phyloP scores from a whole-genome alignment of 2,113 vertebrate species.

The Progne subis region DNA sequence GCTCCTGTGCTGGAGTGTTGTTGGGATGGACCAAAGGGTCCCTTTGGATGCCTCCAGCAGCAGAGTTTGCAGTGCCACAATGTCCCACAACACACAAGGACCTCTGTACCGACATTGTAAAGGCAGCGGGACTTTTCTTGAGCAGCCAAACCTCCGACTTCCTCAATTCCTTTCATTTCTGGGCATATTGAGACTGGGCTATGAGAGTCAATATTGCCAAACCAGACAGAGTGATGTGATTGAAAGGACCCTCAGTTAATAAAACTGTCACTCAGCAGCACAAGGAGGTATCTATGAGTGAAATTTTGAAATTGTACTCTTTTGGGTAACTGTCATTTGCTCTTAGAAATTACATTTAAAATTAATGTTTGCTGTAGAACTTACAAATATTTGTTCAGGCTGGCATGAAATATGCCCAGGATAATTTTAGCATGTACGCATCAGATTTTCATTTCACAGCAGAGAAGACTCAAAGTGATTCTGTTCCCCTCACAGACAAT shows the following conservation, averaged over 20 bases:
- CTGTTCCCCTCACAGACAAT: not conserved
- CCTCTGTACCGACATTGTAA: not conserved
- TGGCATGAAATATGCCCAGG: not conserved
- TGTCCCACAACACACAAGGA: not conserved
- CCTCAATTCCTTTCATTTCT: conserved; percentile 5
- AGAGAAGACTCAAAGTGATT: conserved; percentile 15
- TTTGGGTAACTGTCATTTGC: conserved; percentile 41
- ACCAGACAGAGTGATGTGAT: not conserved
- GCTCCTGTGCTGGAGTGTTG: not conserved
- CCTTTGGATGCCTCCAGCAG: not conserved
- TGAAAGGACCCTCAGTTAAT: conserved; percentile 12
- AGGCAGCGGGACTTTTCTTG: not conserved
- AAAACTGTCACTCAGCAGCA: conserved; percentile 46
- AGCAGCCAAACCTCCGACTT: conserved; percentile 25
- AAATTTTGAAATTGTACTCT: conserved; percentile 22
- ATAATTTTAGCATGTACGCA: conserved; percentile 2
- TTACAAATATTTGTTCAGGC: conserved; percentile 55
- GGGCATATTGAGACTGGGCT: not conserved
- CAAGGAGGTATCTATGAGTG: conserved; percentile 22
- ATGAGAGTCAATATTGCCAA: conserved; percentile 29
- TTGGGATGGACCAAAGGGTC: not conserved
- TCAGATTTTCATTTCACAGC: conserved; percentile 9
- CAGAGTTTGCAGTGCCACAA: not conserved
- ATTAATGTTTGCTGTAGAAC: conserved; percentile 48
- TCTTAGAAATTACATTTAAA: conserved; percentile 40